These are phyloP conservation scores for Anguilla anguilla DNA, from an alignment of 2,797 vertebrate genomes.

Conservation along the genomic window DNA sequence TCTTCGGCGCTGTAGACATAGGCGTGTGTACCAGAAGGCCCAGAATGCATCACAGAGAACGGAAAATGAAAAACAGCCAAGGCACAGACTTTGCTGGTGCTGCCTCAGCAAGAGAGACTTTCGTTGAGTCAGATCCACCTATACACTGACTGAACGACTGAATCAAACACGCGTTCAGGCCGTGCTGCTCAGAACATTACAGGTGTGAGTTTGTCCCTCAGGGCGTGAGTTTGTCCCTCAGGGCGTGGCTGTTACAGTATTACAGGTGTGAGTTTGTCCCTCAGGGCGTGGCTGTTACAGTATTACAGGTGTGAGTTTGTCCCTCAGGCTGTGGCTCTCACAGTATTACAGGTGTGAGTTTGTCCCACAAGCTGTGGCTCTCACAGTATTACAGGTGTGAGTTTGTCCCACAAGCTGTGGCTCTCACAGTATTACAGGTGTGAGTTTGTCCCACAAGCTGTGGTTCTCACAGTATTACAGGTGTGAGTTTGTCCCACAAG, in stretches of 20 bases:
- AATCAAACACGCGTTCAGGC: background rate
- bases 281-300: too few relatives aligned
- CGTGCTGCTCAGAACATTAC: background rate
- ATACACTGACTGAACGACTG: slow-evolving; percentile 13
- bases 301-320: too few relatives aligned
- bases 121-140: slow-evolving; percentile 25
- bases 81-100: background rate
- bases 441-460: background rate
- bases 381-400: too few relatives aligned
- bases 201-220: too few relatives aligned
- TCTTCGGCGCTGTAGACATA: background rate
- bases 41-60: slow-evolving; percentile 19
- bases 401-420: too few relatives aligned
- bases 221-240: too few relatives aligned
- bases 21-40: background rate
- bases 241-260: too few relatives aligned
- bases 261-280: too few relatives aligned
- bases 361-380: background rate
- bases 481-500: background rate
- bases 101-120: slow-evolving; percentile 14
- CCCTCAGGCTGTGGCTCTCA: background rate
- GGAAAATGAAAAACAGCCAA: slow-evolving; percentile 27
- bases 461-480: too few relatives aligned
- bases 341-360: too few relatives aligned
- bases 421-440: too few relatives aligned